phyloP scores from a whole-genome alignment of 2,888 invertebrate species.

The Drosophila rubida region DNA sequence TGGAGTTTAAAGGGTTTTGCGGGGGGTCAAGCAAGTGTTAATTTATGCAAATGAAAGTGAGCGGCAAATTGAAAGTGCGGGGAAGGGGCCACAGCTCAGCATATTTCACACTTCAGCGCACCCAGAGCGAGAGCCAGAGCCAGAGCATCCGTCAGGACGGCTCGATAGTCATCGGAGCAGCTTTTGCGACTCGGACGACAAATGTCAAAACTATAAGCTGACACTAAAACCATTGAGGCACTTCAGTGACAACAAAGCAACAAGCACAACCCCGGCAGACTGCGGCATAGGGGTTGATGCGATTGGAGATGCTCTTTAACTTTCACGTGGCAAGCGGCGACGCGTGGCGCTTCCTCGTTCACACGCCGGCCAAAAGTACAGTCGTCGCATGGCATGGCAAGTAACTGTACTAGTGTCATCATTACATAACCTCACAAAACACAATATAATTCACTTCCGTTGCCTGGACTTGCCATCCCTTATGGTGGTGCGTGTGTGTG shows the following conservation, averaged over 20 bases:
- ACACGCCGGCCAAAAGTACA: slow-evolving; percentile 80
- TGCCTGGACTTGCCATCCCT: slow-evolving; percentile 45
- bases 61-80: background rate
- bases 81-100: slow-evolving; percentile 14
- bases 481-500: slow-evolving; percentile 20
- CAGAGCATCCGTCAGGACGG: slow-evolving; percentile 41
- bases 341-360: slow-evolving; percentile 73
- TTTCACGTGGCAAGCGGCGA: slow-evolving; percentile 65
- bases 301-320: slow-evolving; percentile 64
- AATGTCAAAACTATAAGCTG: slow-evolving; percentile 79
- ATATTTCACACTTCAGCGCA: slow-evolving; percentile 71
- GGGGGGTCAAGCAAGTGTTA: slow-evolving; percentile 21
- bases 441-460: slow-evolving; percentile 83
- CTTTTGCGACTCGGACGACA: slow-evolving; percentile 27
- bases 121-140: background rate
- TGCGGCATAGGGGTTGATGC: slow-evolving; percentile 63
- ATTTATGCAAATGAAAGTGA: slow-evolving; percentile 56
- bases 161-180: slow-evolving; percentile 59
- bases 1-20: slow-evolving; percentile 32
- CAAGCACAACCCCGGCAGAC: slow-evolving; percentile 17
- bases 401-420: slow-evolving; percentile 53
- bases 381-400: slow-evolving; percentile 53
- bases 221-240: slow-evolving; percentile 77
- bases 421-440: slow-evolving; percentile 79
- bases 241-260: slow-evolving; percentile 55